Evolutionary conservation across 2,888 invertebrate species (phyloP).

Genomic region (Cryptosula pallasiana): DNA sequence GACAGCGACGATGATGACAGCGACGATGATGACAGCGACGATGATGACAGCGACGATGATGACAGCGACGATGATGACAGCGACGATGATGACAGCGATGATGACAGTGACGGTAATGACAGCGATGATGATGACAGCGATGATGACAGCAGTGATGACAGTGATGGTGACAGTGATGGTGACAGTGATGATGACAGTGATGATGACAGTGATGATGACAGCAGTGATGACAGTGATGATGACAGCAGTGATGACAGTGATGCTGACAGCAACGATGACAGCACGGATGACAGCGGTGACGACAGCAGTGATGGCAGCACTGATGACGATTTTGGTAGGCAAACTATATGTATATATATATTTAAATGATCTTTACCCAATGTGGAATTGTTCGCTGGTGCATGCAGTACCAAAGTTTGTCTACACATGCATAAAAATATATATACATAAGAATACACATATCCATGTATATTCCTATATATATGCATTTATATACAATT

Average conservation of each 20-base stretch:
- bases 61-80: slow-evolving; percentile 29
- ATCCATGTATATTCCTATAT: too few relatives aligned
- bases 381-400: too few relatives aligned
- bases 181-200: not conserved
- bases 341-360: not conserved
- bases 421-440: too few relatives aligned
- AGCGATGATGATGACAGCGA: slow-evolving; percentile 16
- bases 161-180: slow-evolving; percentile 15
- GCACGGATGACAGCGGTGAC: not conserved
- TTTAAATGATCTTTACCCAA: not conserved
- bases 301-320: not conserved
- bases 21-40: slow-evolving; percentile 37
- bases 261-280: not conserved
- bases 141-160: slow-evolving; percentile 25
- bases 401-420: too few relatives aligned
- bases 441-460: too few relatives aligned
- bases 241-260: not conserved
- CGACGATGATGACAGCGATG: not conserved
- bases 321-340: not conserved
- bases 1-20: slow-evolving; percentile 34
- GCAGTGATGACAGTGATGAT: not conserved
- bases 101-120: not conserved
- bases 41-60: slow-evolving; percentile 30
- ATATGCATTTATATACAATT: too few relatives aligned
- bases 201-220: not conserved